phyloP scores from a whole-genome alignment of 2,113 vertebrate genomes.

The Tauraco erythrolophus region DNA sequence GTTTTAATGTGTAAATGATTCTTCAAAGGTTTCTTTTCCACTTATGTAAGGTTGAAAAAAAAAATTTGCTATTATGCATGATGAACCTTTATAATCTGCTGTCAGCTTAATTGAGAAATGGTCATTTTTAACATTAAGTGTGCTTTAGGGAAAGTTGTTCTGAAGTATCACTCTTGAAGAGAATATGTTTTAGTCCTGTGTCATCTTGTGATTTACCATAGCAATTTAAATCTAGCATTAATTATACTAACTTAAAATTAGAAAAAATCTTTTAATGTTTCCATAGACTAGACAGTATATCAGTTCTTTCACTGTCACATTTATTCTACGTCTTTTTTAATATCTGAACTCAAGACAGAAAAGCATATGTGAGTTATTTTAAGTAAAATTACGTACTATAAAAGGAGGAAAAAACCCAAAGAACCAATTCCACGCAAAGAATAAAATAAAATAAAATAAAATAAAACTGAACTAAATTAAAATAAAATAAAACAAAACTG shows the following conservation, averaged over 20 bases:
- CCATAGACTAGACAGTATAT: neutral
- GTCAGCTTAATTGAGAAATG: neutral
- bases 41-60: neutral
- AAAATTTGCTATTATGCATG: neutral
- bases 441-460: neutral
- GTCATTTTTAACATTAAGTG: neutral
- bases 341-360: neutral
- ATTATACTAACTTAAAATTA: neutral
- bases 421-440: neutral
- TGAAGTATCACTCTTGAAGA: neutral
- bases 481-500: too few relatives aligned
- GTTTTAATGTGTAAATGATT: constrained; percentile 14
- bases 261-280: neutral
- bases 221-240: neutral
- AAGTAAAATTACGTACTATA: neutral
- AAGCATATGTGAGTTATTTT: neutral
- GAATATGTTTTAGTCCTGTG: neutral
- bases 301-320: neutral
- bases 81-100: neutral
- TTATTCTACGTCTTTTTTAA: neutral
- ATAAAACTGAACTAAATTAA: too few relatives aligned
- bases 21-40: neutral
- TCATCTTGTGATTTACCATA: neutral
- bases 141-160: neutral
- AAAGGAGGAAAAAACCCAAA: neutral